Percentiles rank a stretch among this genome's conserved stretches.
phyloP scores from a whole-genome alignment of 2,888 invertebrate genomes.

The Erynnis tages region DNA sequence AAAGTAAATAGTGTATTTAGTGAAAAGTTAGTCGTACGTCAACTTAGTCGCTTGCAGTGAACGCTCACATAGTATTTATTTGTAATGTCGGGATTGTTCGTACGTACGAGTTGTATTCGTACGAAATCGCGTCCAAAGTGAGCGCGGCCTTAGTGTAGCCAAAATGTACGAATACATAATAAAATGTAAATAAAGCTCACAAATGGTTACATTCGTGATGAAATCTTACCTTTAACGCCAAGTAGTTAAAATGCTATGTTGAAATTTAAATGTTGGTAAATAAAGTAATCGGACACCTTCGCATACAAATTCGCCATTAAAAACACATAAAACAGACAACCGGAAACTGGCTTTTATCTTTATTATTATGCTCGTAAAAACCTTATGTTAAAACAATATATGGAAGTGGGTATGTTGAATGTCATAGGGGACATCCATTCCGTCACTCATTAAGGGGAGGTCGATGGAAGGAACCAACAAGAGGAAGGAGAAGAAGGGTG shows the following conservation, averaged over 20 bases:
- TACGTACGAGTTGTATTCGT: no score
- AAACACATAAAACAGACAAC: slow-evolving; percentile 13
- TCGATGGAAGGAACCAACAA: no score
- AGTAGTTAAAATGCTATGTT: background rate
- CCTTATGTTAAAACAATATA: no score
- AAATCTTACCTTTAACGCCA: slow-evolving; percentile 3
- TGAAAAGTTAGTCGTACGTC: no score
- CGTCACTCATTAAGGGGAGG: no score
- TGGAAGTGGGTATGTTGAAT: no score
- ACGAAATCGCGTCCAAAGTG: background rate
- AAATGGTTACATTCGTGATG: background rate
- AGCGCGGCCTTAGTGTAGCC: background rate
- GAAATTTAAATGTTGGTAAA: slow-evolving; percentile 9
- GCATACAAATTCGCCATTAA: slow-evolving; percentile 18
- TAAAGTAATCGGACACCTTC: slow-evolving; percentile 12
- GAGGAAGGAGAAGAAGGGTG: no score
- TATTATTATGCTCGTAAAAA: background rate
- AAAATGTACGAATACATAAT: background rate
- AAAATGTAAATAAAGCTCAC: slow-evolving; percentile 6
- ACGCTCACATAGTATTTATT: no score
- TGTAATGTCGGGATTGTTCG: no score
- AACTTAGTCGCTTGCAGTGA: no score
- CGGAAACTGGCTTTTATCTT: slow-evolving; percentile 1
- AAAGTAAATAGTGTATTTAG: no score
- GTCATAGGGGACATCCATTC: no score